phyloP scores from a whole-genome alignment of 2,113 vertebrate genomes.

The Megaleporinus macrocephalus region DNA sequence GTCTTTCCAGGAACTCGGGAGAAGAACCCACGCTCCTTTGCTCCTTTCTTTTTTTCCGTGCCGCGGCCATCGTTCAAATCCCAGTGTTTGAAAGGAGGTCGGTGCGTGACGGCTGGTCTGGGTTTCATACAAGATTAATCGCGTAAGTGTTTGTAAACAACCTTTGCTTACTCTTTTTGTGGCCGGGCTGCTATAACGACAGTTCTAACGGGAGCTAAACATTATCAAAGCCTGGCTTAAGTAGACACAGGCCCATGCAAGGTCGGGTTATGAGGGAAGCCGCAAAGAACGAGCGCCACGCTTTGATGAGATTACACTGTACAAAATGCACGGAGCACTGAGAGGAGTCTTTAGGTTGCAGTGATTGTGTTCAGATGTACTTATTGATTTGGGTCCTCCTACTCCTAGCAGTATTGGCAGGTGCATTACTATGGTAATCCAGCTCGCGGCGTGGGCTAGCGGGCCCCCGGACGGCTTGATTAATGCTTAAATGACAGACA shows the following conservation, averaged over 20 bases:
- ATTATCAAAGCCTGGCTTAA: constrained; percentile 25
- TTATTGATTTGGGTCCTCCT: constrained; percentile 70
- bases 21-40: neutral
- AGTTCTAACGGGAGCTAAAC: neutral
- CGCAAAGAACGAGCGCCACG: neutral
- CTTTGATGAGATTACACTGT: constrained; percentile 7
- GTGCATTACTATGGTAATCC: constrained; percentile 75
- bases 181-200: neutral
- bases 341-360: constrained; percentile 51
- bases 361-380: constrained; percentile 65
- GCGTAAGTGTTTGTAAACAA: constrained; percentile 2
- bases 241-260: neutral
- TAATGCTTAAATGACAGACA: constrained; percentile 51
- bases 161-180: neutral
- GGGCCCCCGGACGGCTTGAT: constrained; percentile 49
- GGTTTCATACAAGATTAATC: neutral
- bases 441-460: constrained; percentile 17
- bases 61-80: constrained; percentile 1
- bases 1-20: neutral
- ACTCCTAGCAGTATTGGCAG: constrained; percentile 72
- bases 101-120: neutral
- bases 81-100: constrained; percentile 13
- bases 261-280: neutral
- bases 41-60: neutral
- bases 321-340: neutral